These are phyloP conservation scores for Cryptoprocta ferox DNA, from an alignment of 2,797 vertebrate species.

Conservation along the genomic window DNA sequence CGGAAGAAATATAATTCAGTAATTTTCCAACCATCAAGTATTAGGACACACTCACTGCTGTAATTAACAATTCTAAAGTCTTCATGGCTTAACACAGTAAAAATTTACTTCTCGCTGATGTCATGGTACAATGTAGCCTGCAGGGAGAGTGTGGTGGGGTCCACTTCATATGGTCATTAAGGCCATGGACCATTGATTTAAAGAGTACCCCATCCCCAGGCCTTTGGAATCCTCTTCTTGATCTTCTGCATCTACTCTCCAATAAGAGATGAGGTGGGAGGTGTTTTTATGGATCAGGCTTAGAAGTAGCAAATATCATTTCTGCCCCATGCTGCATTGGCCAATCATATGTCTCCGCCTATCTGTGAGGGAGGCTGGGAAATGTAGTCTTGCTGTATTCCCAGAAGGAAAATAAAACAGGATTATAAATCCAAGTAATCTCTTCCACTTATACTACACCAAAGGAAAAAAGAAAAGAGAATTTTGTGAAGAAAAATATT, in stretches of 20 bases:
- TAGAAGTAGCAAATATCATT: not conserved
- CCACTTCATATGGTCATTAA: not conserved
- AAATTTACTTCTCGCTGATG: slow-evolving; percentile 25
- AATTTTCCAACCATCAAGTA: slow-evolving; percentile 41
- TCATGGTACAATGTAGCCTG: not conserved
- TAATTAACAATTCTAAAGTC: not conserved
- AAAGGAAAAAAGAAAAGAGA: not conserved
- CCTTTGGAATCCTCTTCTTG: not conserved
- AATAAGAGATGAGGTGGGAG: not conserved
- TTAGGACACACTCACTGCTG: not conserved
- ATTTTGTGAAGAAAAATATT: slow-evolving; percentile 9
- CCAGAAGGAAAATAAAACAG: slow-evolving; percentile 38
- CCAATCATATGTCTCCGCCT: not conserved
- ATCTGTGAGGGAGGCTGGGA: not conserved
- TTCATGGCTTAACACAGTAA: not conserved
- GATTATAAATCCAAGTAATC: not conserved
- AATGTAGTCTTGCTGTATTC: not conserved
- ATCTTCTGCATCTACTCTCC: not conserved
- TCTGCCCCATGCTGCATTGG: not conserved
- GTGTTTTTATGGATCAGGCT: not conserved
- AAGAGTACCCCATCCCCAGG: not conserved
- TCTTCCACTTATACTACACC: not conserved
- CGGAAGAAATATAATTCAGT: slow-evolving; percentile 11
- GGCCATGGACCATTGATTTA: not conserved
- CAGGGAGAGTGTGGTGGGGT: not conserved